Base-by-base conservation (phyloP, 2,113 vertebrate genomes). In the Nothobranchius kuhntae region DNA sequence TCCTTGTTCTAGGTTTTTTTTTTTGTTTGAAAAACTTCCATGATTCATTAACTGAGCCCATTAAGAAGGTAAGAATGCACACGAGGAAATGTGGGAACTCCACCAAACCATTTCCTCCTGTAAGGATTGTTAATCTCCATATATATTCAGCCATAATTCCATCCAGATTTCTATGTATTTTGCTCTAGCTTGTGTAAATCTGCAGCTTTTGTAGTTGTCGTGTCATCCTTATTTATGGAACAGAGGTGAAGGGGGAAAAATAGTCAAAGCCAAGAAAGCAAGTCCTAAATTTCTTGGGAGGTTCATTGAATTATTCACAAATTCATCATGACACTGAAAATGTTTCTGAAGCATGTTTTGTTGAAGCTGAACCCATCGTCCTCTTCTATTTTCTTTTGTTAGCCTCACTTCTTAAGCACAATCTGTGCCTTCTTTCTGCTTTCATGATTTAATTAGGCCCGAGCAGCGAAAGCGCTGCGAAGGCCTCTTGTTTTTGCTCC, bases 71-170 rank as follows among this genome's bases (percentile, higher is more conserved):
- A 45, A 45, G 12, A 45, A 45, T n/a, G 52, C 24, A 9, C 15
- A 62, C 6, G 2, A 68, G 45, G 45, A 65, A 57, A 47, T 54
- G n/a, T 62, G 57, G 24, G 48, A 69, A 50, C 4, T 24, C 5
- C 5, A 21, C n/a, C 21, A 12, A 5, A 24, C 35, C 1, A 3
- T 47, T 50, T 50, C 15, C 7, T n/a, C 7, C 47, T 13, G 35
- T 45, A 40, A 4, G 30, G 4, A 3, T 30, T 30, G 30, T 30
- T 21, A 21, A 30, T 30, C 30, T 30, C 30, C 4, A 30, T 30
- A 30, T 30, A 30, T 7, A 26, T 53, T 30, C 30, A 9, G 30
- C 10, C 30, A 15, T 55, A 13, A 36, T 35, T 55, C 11, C 35
- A 42, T 10, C 5, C 12, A 42, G n/a, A 5, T 11, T 13, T 36